These are phyloP conservation scores for Bujurquina vittata DNA, from an alignment of 2,113 vertebrate genomes.

Conservation along the genomic window DNA sequence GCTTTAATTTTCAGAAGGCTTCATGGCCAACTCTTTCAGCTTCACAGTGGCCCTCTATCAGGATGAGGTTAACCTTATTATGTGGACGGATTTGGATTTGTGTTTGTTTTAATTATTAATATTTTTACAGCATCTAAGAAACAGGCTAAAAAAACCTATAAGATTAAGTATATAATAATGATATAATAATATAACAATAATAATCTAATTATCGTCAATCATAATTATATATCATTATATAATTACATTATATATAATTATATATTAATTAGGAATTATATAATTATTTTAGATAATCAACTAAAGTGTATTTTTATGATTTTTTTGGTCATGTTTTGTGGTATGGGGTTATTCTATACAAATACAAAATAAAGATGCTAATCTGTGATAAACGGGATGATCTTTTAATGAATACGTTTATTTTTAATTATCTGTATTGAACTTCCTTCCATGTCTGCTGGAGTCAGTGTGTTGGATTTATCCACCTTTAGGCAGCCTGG, in stretches of 20 bases:
- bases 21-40: not conserved
- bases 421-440: not conserved
- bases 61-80: not conserved
- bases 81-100: not conserved
- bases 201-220: too few species aligned
- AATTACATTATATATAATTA: too few species aligned
- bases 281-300: too few species aligned
- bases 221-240: too few species aligned
- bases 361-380: too few species aligned
- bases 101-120: not conserved
- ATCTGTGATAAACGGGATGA: too few species aligned
- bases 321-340: not conserved
- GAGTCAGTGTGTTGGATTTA: not conserved
- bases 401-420: too few species aligned
- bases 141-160: too few species aligned
- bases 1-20: not conserved
- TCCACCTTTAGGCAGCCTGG: conserved; percentile 18
- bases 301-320: not conserved
- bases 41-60: conserved; percentile 6
- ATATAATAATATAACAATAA: too few species aligned
- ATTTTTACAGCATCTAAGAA: not conserved
- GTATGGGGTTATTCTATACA: too few species aligned
- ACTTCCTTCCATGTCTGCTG: not conserved
- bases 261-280: too few species aligned
- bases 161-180: too few species aligned